These are phyloP conservation scores for Mus pahari DNA, from an alignment of 2,113 vertebrate species.

Conservation along the genomic window DNA sequence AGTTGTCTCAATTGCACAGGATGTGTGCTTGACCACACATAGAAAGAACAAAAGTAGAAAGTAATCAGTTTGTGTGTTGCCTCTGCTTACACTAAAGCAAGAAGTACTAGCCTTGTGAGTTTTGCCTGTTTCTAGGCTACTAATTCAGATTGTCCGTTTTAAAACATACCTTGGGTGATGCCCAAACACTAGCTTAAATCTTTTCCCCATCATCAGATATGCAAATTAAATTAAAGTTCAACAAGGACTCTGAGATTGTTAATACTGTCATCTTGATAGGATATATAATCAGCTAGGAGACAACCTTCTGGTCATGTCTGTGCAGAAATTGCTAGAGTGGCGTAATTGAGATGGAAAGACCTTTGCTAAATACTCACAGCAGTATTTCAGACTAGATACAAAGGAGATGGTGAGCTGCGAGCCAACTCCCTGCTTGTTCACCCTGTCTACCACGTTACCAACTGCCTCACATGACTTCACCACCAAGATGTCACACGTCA, in stretches of 20 bases:
- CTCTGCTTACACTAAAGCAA: background rate
- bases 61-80: background rate
- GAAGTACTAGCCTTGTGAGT: background rate
- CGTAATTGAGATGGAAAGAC: background rate
- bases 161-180: background rate
- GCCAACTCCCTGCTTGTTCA: background rate
- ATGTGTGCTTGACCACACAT: no score
- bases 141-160: background rate
- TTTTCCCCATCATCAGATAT: background rate
- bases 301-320: background rate
- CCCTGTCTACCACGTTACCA: no score
- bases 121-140: background rate
- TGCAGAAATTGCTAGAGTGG: no score
- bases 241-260: background rate
- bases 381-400: background rate
- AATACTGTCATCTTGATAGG: background rate
- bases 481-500: background rate
- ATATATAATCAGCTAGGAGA: background rate
- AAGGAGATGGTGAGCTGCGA: background rate
- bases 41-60: background rate
- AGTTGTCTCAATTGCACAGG: no score
- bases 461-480: background rate
- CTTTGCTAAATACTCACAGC: background rate
- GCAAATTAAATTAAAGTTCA: background rate
- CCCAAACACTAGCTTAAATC: background rate